phyloP scores from a whole-genome alignment of 2,888 invertebrate genomes.

The Pasiphila rectangulata region DNA sequence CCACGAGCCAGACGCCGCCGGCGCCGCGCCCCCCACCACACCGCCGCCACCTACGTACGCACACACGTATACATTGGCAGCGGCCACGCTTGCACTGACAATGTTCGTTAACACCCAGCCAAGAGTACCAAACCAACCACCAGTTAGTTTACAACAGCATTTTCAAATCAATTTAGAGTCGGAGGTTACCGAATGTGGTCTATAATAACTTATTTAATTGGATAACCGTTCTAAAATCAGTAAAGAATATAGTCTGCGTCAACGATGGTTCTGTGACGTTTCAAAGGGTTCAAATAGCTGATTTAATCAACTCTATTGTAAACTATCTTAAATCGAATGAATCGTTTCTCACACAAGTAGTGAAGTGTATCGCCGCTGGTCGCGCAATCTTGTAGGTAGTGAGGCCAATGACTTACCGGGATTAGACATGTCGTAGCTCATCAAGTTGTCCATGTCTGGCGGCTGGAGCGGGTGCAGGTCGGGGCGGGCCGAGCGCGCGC shows the following conservation, averaged over 20 bases:
- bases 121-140: conserved; percentile 19
- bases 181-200: background rate
- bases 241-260: conserved; percentile 2
- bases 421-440: conserved; percentile 85
- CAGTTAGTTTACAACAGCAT: conserved; percentile 10
- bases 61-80: conserved; percentile 67
- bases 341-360: background rate
- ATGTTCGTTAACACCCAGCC: conserved; percentile 18
- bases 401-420: conserved; percentile 67
- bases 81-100: conserved; percentile 17
- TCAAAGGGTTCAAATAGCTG: conserved; percentile 2
- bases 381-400: too few relatives aligned
- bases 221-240: background rate
- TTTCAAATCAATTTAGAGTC: background rate
- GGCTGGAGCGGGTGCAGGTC: conserved; percentile 75
- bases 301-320: conserved; percentile 5
- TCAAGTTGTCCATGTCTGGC: conserved; percentile 85
- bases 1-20: conserved; percentile 68
- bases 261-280: conserved; percentile 16
- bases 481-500: conserved; percentile 85
- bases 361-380: too few relatives aligned
- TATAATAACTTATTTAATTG: background rate
- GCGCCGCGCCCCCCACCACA: conserved; percentile 66
- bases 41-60: conserved; percentile 77
- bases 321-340: conserved; percentile 2